Base-by-base conservation (phyloP, 2,797 vertebrate genomes). In the Silurus lanzhouensis region DNA sequence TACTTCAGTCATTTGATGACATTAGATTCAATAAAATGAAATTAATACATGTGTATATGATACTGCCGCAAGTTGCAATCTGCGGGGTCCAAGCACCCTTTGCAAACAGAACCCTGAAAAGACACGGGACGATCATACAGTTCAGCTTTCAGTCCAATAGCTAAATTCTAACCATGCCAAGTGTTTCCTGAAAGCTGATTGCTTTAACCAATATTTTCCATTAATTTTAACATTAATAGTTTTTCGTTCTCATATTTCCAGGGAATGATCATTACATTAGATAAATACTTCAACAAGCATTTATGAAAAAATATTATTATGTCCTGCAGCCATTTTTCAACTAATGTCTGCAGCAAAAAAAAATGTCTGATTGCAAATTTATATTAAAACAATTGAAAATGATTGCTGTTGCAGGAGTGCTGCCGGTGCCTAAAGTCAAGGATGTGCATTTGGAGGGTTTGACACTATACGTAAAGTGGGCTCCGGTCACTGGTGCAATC, bases 391-490 rank as follows among this genome's bases (percentile, higher is more conserved):
- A 3, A 61, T 4, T 44, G 2, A 14, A 60, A 61, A 77, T 19
- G 6, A 68, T 80, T 67, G 17, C 78, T 67, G 74, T 76, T 83
- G 38, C 85, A 92, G 91, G 87, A 85, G 87, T 75, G 70, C 89
- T 94, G 68, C 52, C 85, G 8, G 27, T 74, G 25, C 94, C 94
- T 57, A 15, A 90, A 55, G 44, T 89, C 44, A 14, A 82, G 48
- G 87, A 6, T 0, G 64, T 91, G 13, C 84, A 22, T 1, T 86
- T 87, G 25, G 89, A 55, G 1, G 89, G 88, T 1, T 68, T 75
- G 27, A 92, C 90, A 1, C 71, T 95, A 87, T 58, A 91, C 5
- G 85, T 94, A 84, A 86, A 91, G 64, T 95, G 94, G 95, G 85
- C 38, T 17, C 68, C 57, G 1, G 92, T 94, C 60, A 85, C 22